A percentile compares a stretch with the other conserved stretches of the same genome.
Conservation (phyloP, 2,888 invertebrate species). For the Blera fallax region DNA sequence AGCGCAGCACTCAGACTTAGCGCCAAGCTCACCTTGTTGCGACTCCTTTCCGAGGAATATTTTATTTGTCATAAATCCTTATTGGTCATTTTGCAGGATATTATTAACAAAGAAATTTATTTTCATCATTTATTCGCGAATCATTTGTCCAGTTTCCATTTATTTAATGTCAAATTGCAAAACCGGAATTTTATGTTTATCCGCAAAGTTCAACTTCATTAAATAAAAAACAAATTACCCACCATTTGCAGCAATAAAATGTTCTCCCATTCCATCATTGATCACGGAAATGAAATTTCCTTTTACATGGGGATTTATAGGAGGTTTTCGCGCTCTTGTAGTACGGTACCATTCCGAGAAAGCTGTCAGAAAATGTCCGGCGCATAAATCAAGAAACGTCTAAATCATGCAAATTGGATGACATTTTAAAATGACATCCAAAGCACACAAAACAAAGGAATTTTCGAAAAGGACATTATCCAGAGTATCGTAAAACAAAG, state of each 20-base stretch:
- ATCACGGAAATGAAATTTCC: not conserved
- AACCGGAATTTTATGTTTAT: not conserved
- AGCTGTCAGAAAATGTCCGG: constrained; percentile 31
- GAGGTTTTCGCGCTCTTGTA: not conserved
- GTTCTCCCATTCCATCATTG: not conserved
- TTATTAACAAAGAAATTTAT: not conserved
- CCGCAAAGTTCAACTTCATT: constrained; percentile 1
- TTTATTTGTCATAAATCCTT: not conserved
- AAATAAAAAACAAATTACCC: not conserved
- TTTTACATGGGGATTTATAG: too few species aligned
- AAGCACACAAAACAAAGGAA: not conserved
- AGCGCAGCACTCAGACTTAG: too few species aligned
- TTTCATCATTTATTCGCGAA: not conserved
- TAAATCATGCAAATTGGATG: constrained; percentile 42
- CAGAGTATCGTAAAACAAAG: constrained; percentile 34
- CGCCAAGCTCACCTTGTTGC: too few species aligned
- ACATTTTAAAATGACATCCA: constrained; percentile 35
- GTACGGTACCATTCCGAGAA: not conserved
- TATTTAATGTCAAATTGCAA: constrained; percentile 1
- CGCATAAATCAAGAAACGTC: constrained; percentile 45
- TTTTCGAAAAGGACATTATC: not conserved
- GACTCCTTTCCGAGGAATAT: too few species aligned
- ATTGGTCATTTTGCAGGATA: not conserved
- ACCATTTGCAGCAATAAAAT: not conserved
- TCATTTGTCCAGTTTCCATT: not conserved